A percentile compares a stretch with the other conserved stretches of the same genome.
Conservation (phyloP, 2,113 vertebrate species). For the Myotis brandtii region DNA sequence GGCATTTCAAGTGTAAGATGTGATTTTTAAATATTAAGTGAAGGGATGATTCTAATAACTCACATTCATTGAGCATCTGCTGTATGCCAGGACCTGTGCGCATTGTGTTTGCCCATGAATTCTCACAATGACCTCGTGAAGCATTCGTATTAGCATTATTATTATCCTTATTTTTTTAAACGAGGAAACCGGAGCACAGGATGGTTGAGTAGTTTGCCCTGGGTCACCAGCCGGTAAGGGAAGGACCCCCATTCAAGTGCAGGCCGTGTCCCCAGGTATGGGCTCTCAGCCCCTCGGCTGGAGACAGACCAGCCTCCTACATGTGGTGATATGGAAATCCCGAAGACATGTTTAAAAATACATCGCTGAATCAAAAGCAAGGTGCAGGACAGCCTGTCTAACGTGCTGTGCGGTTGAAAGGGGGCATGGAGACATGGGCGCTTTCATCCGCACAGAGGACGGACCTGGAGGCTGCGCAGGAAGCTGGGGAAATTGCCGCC, state of each 20-base stretch:
- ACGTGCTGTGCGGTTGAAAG: neutral
- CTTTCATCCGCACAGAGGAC: neutral
- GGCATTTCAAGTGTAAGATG: neutral
- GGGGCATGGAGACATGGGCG: neutral
- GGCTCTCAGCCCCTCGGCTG: neutral
- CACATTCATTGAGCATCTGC: neutral
- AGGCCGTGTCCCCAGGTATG: neutral
- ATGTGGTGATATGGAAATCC: neutral
- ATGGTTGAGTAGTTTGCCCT: neutral
- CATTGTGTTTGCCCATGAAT: neutral
- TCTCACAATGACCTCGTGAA: neutral
- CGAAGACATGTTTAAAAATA: conserved; percentile 40
- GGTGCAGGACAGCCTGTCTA: neutral
- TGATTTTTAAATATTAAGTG: neutral
- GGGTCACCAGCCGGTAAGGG: neutral
- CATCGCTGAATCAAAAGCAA: conserved; percentile 60
- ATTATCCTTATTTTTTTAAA: neutral
- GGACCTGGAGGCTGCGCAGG: neutral
- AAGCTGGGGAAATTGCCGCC: neutral
- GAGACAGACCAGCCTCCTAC: neutral
- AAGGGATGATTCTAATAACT: neutral
- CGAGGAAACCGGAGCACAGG: neutral
- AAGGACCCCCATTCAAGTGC: neutral
- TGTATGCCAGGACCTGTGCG: fast-evolving
- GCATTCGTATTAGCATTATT: neutral